Base-by-base conservation (phyloP, 1,140 invertebrate genomes). In the Proales similis region DNA sequence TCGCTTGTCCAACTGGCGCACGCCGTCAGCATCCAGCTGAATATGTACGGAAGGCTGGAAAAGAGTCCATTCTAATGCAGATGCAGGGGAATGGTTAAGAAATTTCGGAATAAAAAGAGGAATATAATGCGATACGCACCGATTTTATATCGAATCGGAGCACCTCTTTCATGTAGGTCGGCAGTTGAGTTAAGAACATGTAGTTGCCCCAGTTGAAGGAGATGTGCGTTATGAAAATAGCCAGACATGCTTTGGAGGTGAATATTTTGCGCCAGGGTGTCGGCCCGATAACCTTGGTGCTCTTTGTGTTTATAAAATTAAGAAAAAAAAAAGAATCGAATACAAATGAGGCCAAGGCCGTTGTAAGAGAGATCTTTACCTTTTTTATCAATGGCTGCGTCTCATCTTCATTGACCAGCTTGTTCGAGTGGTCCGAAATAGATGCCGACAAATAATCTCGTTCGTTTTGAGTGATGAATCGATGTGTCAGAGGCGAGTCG, bases 161-260 rank as follows among this genome's bases (percentile, higher is more conserved):
- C 3, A 77, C 73, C 63, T 76, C 73, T 36, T 67, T 74, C 66
- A 76, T 70, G 67, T 74, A 77, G 11, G 68, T 73, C 12, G 75
- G 75, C 22, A 76, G 72, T 63, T 70, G 72, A 4, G 74, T 76
- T 4, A 76, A 67, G 5, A 76, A 66, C 11, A 74, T 76, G 42
- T 48, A 61, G 36, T 20, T 47, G 0, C 88, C 51, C 51, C 51
- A 57, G 45, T 57, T 57, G 22, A 42, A 26, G 20, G 36, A 57
- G 20, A 57, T 42, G 32, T 57, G 51, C n/a, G 51, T 42, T 4
- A 42, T 30, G 22, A 57, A 57, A 42, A 39, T 42, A 19, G 51
- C 51, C 19, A 42, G 27, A 36, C 51, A 42, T 26, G 51, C 9
- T 42, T 57, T 57, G 3, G 51, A 57, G 4, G 51, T 57, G 51